Conservation (phyloP, 2,113 vertebrate species). For the Platichthys stellatus region DNA sequence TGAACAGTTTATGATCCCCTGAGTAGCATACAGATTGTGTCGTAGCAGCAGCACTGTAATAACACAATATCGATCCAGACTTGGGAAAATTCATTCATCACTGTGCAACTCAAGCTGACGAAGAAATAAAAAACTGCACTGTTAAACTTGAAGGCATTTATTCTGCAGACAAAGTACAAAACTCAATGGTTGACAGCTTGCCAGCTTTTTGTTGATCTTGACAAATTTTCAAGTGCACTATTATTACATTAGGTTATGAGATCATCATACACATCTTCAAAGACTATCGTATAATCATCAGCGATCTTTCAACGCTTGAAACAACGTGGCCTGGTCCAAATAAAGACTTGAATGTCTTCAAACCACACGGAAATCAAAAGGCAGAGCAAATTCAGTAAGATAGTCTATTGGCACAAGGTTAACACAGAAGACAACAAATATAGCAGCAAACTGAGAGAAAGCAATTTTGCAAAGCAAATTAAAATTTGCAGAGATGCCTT, state of each 20-base stretch:
- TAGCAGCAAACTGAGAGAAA: conserved; percentile 30
- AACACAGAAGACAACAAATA: conserved; percentile 40
- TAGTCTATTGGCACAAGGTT: conserved; percentile 29
- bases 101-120: conserved; percentile 20
- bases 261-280: conserved; percentile 2
- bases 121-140: conserved; percentile 18
- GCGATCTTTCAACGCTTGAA: background rate
- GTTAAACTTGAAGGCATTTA: conserved; percentile 27
- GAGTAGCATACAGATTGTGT: conserved; percentile 64
- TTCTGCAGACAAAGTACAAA: conserved; percentile 10
- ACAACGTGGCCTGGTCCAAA: background rate
- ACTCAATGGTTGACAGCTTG: conserved; percentile 1
- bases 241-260: conserved; percentile 22
- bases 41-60: conserved; percentile 55
- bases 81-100: conserved; percentile 59
- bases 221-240: background rate
- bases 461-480: conserved; percentile 34
- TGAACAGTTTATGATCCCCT: conserved; percentile 40
- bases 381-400: background rate
- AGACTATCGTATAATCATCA: background rate
- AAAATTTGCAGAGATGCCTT: conserved; percentile 32
- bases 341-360: background rate
- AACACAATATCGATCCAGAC: conserved; percentile 66
- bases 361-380: conserved; percentile 4
- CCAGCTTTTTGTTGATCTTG: conserved; percentile 10